Percentiles rank a stretch among this genome's conserved stretches.
These are phyloP conservation scores for Lagria hirta DNA, from an alignment of 2,888 invertebrate genomes.

Conservation along the genomic window DNA sequence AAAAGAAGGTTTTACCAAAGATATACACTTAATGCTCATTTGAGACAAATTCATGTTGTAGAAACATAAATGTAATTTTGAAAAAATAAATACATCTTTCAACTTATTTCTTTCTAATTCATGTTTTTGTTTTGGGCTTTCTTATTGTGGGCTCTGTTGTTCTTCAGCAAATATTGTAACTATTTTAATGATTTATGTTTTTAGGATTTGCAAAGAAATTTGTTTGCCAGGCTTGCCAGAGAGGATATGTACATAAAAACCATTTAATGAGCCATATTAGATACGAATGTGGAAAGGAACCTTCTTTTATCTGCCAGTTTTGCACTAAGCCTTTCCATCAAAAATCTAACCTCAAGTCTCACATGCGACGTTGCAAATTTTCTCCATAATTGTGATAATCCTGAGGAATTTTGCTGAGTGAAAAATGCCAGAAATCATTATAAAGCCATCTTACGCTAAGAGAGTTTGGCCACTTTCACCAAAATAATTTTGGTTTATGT, in stretches of 20 bases:
- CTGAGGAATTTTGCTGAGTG: too few relatives aligned
- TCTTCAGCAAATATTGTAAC: not conserved
- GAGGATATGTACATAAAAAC: slow-evolving; percentile 13
- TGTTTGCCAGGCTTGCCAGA: slow-evolving; percentile 22
- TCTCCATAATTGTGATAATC: too few relatives aligned
- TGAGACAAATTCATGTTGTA: slow-evolving; percentile 26
- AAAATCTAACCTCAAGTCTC: slow-evolving; percentile 7
- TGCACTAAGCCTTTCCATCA: slow-evolving; percentile 14
- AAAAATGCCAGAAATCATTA: not conserved
- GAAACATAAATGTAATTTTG: slow-evolving; percentile 9
- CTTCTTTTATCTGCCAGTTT: slow-evolving; percentile 14
- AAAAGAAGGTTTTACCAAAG: slow-evolving; percentile 44
- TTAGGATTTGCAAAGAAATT: slow-evolving; percentile 16
- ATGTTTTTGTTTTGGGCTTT: not conserved
- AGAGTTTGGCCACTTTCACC: too few relatives aligned
- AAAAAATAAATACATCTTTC: not conserved
- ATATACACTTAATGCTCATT: slow-evolving; percentile 35
- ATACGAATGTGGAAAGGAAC: slow-evolving; percentile 24
- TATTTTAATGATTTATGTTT: slow-evolving; percentile 3
- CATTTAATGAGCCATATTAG: slow-evolving; percentile 9
- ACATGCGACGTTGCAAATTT: slow-evolving; percentile 14
- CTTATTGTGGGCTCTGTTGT: not conserved
- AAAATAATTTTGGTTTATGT: slow-evolving; percentile 1
- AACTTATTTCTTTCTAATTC: not conserved
- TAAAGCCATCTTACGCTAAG: not conserved